phyloP scores from a whole-genome alignment of 2,888 invertebrate genomes.

The Tinea trinotella region DNA sequence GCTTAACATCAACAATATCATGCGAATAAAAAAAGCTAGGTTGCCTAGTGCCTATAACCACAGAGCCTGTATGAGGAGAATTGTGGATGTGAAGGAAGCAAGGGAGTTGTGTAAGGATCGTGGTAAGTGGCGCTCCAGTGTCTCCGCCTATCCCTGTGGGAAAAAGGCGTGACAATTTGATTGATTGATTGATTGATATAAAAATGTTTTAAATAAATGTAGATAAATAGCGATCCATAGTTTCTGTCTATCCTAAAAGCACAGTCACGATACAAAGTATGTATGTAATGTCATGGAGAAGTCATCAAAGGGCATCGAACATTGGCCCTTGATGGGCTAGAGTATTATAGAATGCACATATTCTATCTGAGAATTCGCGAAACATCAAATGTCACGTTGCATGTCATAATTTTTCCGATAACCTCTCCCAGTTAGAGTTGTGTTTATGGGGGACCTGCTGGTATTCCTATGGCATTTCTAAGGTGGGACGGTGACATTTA shows the following conservation, averaged over 20 bases:
- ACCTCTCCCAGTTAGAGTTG: slow-evolving; percentile 3
- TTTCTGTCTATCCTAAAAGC: neutral
- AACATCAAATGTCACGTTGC: slow-evolving; percentile 9
- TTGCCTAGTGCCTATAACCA: too few species aligned
- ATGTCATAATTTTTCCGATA: slow-evolving; percentile 12
- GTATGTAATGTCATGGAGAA: neutral
- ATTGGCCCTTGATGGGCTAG: neutral
- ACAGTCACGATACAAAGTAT: neutral
- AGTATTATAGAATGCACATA: neutral
- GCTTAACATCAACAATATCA: too few species aligned
- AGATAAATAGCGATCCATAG: too few species aligned
- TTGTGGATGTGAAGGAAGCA: too few species aligned
- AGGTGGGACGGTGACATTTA: slow-evolving; percentile 36
- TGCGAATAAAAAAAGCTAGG: too few species aligned
- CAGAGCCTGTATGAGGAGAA: too few species aligned
- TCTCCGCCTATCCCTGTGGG: too few species aligned
- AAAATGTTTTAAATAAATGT: too few species aligned
- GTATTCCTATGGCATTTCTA: slow-evolving; percentile 14
- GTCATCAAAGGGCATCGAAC: neutral
- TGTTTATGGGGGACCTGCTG: slow-evolving; percentile 8
- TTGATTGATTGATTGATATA: too few species aligned
- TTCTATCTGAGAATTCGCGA: neutral
- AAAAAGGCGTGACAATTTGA: too few species aligned
- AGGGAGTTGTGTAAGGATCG: too few species aligned
- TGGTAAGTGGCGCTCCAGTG: too few species aligned